These are phyloP conservation scores for Ammospiza caudacuta DNA, from an alignment of 2,113 vertebrate species.

Conservation along the genomic window DNA sequence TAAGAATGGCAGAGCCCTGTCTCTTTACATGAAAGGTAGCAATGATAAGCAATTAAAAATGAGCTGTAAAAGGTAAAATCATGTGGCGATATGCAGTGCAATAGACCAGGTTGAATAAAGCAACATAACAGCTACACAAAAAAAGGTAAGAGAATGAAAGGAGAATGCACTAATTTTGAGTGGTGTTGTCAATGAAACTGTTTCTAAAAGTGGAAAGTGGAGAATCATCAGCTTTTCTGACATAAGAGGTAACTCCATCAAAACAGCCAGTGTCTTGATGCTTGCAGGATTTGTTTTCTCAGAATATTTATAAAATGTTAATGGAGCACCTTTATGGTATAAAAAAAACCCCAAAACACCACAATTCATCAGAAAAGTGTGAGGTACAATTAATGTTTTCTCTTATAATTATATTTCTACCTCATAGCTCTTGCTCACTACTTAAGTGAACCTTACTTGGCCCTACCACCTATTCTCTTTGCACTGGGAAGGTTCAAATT, in stretches of 20 bases:
- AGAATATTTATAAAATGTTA: background rate
- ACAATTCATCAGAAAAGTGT: background rate
- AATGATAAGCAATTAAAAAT: slow-evolving; percentile 78
- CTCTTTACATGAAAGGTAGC: slow-evolving; percentile 73
- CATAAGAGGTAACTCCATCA: background rate
- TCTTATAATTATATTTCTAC: background rate
- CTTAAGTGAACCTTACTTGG: background rate
- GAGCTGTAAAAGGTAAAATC: slow-evolving; percentile 46
- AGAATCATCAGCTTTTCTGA: background rate
- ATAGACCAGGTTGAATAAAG: slow-evolving; percentile 25
- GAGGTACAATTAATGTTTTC: background rate
- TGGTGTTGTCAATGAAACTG: background rate
- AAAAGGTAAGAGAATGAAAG: background rate
- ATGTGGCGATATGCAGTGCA: background rate
- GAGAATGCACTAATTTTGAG: background rate
- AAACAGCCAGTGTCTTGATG: background rate
- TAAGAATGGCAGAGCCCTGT: slow-evolving; percentile 72
- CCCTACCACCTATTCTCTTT: background rate
- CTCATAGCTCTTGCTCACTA: background rate
- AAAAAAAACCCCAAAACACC: background rate
- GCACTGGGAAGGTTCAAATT: background rate
- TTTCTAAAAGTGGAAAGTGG: background rate
- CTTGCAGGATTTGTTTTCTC: background rate
- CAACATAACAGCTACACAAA: background rate
- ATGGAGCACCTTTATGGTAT: background rate